A percentile compares a stretch with the other conserved stretches of the same genome.
Conservation (phyloP, 1,140 invertebrate species). For the Habropoda laboriosa region DNA sequence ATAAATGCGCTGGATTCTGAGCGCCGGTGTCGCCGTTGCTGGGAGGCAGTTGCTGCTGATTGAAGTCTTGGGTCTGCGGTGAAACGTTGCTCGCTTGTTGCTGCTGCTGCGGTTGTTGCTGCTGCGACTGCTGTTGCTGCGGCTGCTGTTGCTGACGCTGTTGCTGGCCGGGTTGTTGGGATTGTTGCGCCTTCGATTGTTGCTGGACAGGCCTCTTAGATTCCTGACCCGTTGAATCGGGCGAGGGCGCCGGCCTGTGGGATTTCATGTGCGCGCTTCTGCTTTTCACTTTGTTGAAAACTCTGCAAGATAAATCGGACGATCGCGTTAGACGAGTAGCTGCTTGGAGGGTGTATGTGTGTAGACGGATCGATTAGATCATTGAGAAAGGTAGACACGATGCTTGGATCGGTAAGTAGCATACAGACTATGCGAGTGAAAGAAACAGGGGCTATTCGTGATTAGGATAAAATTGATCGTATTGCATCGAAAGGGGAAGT, state of each 20-base stretch:
- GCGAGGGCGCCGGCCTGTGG: conserved; percentile 87
- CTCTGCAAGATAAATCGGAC: conserved; percentile 87
- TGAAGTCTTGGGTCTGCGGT: conserved; percentile 60
- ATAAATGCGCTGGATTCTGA: conserved; percentile 71
- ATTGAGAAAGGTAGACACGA: background rate
- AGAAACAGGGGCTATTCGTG: background rate
- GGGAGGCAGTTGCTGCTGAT: conserved; percentile 69
- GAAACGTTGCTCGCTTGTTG: conserved; percentile 57
- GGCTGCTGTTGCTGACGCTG: conserved; percentile 62
- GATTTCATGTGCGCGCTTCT: conserved; percentile 99
- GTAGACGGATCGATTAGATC: background rate
- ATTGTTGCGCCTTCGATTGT: conserved; percentile 67
- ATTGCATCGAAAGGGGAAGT: background rate
- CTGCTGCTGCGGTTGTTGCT: conserved; percentile 65
- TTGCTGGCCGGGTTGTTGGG: conserved; percentile 55
- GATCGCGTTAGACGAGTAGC: background rate
- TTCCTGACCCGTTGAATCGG: conserved; percentile 81
- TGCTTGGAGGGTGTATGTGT: background rate
- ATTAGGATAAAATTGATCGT: too few species aligned
- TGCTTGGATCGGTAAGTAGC: background rate
- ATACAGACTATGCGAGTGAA: background rate
- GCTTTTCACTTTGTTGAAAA: conserved; percentile 98
- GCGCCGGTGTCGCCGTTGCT: conserved; percentile 66
- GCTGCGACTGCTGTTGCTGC: conserved; percentile 72
- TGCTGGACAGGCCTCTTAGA: conserved; percentile 75